Conservation (phyloP, 2,797 vertebrate genomes). For the Hapalemur alaotrensis region DNA sequence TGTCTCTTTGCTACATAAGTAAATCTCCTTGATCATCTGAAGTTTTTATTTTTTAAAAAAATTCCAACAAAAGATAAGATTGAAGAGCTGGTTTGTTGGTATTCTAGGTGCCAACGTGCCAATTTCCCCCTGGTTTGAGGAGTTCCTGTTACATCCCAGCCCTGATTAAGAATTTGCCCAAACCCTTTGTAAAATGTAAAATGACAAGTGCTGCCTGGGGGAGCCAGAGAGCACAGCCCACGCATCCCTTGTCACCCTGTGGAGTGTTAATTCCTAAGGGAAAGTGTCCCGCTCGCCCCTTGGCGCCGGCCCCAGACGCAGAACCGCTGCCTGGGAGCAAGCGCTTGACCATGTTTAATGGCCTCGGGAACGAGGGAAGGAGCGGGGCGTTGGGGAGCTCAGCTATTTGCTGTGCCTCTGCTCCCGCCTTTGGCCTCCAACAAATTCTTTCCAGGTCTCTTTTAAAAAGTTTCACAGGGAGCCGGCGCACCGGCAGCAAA, state of each 20-base stretch:
- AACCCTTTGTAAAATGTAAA: background rate
- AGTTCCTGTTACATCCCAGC: background rate
- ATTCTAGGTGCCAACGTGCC: fast-evolving
- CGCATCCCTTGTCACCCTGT: background rate
- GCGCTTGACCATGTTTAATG: conserved; percentile 35
- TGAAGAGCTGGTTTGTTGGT: background rate
- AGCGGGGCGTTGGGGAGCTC: background rate
- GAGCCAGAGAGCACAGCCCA: background rate
- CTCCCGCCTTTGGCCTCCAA: conserved; percentile 17
- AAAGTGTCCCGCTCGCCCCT: background rate
- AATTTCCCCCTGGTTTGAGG: background rate
- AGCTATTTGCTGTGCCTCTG: conserved; percentile 48
- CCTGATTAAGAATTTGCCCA: background rate
- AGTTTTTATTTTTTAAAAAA: background rate
- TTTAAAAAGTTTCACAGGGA: conserved; percentile 65
- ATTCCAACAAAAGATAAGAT: background rate
- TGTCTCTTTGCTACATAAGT: background rate
- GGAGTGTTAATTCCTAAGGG: background rate
- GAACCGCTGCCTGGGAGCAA: conserved; percentile 50
- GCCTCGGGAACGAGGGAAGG: background rate
- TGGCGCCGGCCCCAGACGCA: background rate
- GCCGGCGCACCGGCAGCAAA: conserved; percentile 34
- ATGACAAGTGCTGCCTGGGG: background rate
- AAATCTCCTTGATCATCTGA: background rate
- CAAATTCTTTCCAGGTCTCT: conserved; percentile 77